Percentiles rank a stretch among this genome's conserved stretches.
Evolutionary conservation across 2,888 invertebrate species (phyloP).

Genomic region (Cabera pusaria): DNA sequence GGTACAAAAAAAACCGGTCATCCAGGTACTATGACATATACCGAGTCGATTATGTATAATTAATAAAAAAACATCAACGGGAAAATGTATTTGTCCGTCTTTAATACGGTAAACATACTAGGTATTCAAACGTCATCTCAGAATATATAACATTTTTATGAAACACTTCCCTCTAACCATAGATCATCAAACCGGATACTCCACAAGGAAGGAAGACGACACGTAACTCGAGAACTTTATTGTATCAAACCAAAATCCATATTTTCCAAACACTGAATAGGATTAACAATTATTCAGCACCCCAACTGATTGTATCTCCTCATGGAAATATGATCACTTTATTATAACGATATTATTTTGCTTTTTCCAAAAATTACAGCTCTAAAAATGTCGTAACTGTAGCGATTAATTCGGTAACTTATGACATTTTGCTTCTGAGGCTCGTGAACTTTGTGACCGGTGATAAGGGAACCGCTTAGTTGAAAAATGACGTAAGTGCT

Average conservation of each 20-base stretch:
- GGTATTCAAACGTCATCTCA: too few relatives aligned
- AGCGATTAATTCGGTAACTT: background rate
- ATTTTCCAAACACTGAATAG: constrained; percentile 60
- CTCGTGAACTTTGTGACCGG: too few relatives aligned
- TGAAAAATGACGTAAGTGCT: constrained; percentile 6
- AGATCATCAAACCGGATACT: constrained; percentile 13
- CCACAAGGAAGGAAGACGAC: constrained; percentile 32
- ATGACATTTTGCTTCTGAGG: background rate
- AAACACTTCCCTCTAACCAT: background rate
- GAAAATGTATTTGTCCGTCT: too few relatives aligned
- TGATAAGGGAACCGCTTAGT: background rate
- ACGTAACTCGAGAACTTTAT: constrained; percentile 40
- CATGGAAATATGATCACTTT: constrained; percentile 71
- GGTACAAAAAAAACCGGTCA: too few relatives aligned
- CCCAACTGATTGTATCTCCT: constrained; percentile 59
- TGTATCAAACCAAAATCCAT: constrained; percentile 39
- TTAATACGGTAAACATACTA: too few relatives aligned
- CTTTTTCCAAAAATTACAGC: constrained; percentile 40
- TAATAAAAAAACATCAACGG: too few relatives aligned
- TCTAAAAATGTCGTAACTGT: constrained; percentile 7
- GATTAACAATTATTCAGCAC: constrained; percentile 71
- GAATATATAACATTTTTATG: constrained; percentile 1
- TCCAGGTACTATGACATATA: too few relatives aligned
- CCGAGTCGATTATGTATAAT: too few relatives aligned
- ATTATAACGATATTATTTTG: constrained; percentile 81